Base-by-base conservation (phyloP, 2,888 invertebrate species). In the Drosophila greeni region DNA sequence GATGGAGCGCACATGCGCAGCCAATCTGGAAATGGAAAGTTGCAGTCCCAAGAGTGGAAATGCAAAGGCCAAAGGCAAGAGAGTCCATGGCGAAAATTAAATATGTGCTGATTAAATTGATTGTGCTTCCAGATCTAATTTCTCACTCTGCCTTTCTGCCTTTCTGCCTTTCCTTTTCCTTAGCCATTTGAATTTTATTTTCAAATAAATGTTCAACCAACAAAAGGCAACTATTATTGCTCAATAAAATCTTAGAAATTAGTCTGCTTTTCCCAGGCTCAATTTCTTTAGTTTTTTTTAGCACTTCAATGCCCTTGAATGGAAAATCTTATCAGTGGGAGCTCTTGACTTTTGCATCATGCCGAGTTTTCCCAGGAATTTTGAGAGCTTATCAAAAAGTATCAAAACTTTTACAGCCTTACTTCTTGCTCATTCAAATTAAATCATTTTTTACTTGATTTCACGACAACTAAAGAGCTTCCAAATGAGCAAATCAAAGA, bases 21-120 rank as follows among this genome's bases (percentile, higher is more conserved):
- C 59, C 40, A 54, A 70, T 76, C 73, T 85, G 82, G 65, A 85
- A 85, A 82, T 68, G 84, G 84, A 85, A 82, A 85, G 84, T 84
- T 72, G 65, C n/a, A n/a, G n/a, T n/a, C 24, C 54, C 49, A n/a
- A n/a, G 70, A 61, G 58, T 61, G 54, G 31, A 33, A 24, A 11
- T 34, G 40, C 23, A 23, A n/a, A 43, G 54, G 49, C 59, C 59
- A n/a, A 18, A 24, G 47, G 59, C 59, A 18, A 16, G 20, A 16
- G 20, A 37, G 18, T 23, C 37, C 9, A 16, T 24, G 45, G 31
- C 39, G 45, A n/a, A 60, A 48, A 62, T 42, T 39, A 40, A 61
- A 62, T 61, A 47, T 48, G 62, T 48, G 61, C 48, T 61, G 61
- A 53, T 59, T 61, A 60, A 60, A 60, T 60, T 60, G 62, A 60